A percentile compares a stretch with the other conserved stretches of the same genome.
phyloP scores from a whole-genome alignment of 92 coral and sea anemone species.

The Micromussa lordhowensis region DNA sequence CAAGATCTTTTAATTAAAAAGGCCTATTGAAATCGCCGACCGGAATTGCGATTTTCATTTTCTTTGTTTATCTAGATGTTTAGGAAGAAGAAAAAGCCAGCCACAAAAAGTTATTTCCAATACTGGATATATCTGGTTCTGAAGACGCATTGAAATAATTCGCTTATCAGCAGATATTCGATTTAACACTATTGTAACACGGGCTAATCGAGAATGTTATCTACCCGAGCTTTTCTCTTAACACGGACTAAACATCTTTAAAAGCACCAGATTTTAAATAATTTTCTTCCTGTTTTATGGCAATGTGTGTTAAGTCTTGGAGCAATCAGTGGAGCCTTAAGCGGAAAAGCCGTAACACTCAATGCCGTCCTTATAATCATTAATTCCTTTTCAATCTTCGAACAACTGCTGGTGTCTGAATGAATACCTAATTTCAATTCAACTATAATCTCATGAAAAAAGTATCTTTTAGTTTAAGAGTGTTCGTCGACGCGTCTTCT shows the following conservation, averaged over 20 bases:
- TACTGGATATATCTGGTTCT: neutral
- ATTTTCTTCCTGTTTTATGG: constrained; percentile 3
- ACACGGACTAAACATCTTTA: constrained; percentile 3
- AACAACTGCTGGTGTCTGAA: constrained; percentile 33
- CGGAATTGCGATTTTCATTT: constrained; percentile 43
- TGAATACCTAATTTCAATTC: constrained; percentile 42
- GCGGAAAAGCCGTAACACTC: constrained; percentile 42
- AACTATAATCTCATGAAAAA: constrained; percentile 18
- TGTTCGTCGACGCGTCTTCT: neutral
- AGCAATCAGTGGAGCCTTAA: constrained; percentile 23
- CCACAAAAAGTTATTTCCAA: neutral
- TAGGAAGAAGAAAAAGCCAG: neutral
- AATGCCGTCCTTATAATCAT: constrained; percentile 37
- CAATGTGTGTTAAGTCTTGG: constrained; percentile 5
- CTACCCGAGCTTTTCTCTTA: neutral
- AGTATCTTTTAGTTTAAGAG: constrained; percentile 21
- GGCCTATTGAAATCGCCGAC: constrained; percentile 46
- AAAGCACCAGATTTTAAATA: constrained; percentile 7
- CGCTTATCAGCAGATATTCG: neutral
- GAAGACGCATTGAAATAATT: neutral
- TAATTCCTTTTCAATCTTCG: constrained; percentile 42
- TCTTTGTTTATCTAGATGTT: constrained; percentile 15
- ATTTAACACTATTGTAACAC: constrained; percentile 4
- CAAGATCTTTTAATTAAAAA: constrained; percentile 46
- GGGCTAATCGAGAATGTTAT: neutral